Evolutionary conservation across 2,888 invertebrate genomes (phyloP), one percentile per base, ranked within the genome.

Genomic region (Drosophila prolongata): DNA sequence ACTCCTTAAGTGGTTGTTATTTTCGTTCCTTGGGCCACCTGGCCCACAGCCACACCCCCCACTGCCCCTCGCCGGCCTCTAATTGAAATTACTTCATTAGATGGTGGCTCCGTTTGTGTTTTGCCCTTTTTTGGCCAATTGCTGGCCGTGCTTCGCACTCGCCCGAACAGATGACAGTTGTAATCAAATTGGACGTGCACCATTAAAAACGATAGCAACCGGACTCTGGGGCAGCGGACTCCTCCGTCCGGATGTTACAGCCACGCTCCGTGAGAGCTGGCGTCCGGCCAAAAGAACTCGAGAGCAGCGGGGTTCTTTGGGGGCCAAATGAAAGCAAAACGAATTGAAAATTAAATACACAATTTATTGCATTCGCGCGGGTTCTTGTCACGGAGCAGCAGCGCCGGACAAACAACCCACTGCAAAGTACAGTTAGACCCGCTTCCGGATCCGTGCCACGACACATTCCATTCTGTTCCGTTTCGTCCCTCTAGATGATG

Each of bases 1-100:
- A 40, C 24, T 34, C 34, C 46, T 35, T 27, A 47, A 46, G 38
- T 52, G 14, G 16, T 35, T 50, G 11, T 34, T 50, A 10, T 52
- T 52, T 52, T 37, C n/a, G 52, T 37, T n/a, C 6, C 3, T 44
- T 5, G 43, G 30, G n/a, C 38, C 38, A 38, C 38, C 49, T 49
- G 49, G 19, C 24, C 24, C 40, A 16, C 53, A 27, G 14, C 3
- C 43, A 24, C 14, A 4, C 11, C n/a, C 19, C 16, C 3, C 10
- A n/a, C 19, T 37, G 27, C 5, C 42, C 46, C 43, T n/a, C 16
- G 50, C 14, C 46, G 40, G 72, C 73, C 68, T 49, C 72, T 70
- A 86, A 86, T 86, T 76, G 83, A 89, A 89, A 85, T 85, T 80
- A 89, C 89, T 85, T 89, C 87, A 89, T 85, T 85, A 89, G 77